Base-by-base conservation (phyloP, 2,888 invertebrate species). In the Acronicta aceris region DNA sequence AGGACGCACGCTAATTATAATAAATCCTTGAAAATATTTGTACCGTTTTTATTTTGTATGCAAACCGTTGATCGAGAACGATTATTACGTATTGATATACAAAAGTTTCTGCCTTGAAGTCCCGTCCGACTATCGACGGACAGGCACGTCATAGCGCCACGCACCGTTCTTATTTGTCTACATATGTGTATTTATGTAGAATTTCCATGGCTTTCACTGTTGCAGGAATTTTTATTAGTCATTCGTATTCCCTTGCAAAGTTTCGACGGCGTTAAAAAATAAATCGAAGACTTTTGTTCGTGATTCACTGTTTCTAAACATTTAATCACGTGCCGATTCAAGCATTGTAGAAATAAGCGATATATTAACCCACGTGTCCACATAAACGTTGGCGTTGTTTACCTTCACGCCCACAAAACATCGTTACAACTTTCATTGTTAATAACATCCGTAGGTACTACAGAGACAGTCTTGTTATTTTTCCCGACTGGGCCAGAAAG, bases 371-470 rank as follows among this genome's bases (percentile, higher is more conserved):
- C 74, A 73, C 74, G 52, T 73, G 58, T 48, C 43, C 43, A 49
- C 15, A 43, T 38, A 6, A 63, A 60, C 74, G 59, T 73, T 73
- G 63, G 46, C 55, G 9, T 57, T 52, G 51, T 71, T 59, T 41
- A 58, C 43, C 36, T 57, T 42, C 15, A 45, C 61, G 41, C 73
- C 67, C 52, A 67, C 68, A 40, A 27, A 50, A 30, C 21, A 3
- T 21, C 51, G 59, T 59, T 59, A 56, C 43, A 61, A 46, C 48
- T 74, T 71, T 66, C 60, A 64, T 61, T 57, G 61, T n/a, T n/a
- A n/a, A 57, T 58, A 74, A 49, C 58, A 49, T 54, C 41, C 33
- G 48, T n/a, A n/a, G n/a, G n/a, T 43, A 43, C 43, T 58, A 55
- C 42, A n/a, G 1, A 42, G 40, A 45, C 49, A 51, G 57, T 47